Base-by-base conservation (phyloP, 2,797 vertebrate species). In the Enteromius radiatus region DNA sequence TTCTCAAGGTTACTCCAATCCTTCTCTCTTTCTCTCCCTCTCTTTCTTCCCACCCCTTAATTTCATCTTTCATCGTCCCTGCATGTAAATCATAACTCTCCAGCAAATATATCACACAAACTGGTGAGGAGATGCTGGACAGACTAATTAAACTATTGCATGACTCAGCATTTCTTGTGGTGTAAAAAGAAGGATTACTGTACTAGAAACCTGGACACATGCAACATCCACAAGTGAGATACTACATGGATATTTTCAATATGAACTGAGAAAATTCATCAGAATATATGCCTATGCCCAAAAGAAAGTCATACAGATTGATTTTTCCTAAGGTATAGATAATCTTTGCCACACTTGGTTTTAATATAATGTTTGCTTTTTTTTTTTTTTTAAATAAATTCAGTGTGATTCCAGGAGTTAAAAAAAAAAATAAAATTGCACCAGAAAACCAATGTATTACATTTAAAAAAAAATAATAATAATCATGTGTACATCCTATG, bases 81-180 rank as follows among this genome's bases (percentile, higher is more conserved):
- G 81, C 31, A 74, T 77, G 63, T 82, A 85, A 67, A 85, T 93
- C 90, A 94, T 88, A 91, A 87, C 63, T 47, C 80, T 83, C 68
- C 84, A 65, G 79, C 71, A 81, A 86, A 83, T 84, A 89, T 41
- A 43, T 82, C 87, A 80, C 33, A 70, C 36, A 63, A 31, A 80
- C 63, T 74, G 28, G 71, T 28, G 83, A 88, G 28, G 59, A 78
- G 47, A 61, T 2, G 43, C 76, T 54, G 54, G 43, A 85, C 86
- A 80, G 81, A 86, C 64, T 6, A 52, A 74, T 75, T 78, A 33
- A 64, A 79, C 5, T 68, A 23, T 28, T 6, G 65, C 67, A 87
- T 76, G 71, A 80, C 78, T 54, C 77, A 77, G 78, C 79, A 85
- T 31, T 81, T 61, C 52, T 69, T 79, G 31, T 11, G 47, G 36